Conservation (phyloP, 2,797 vertebrate species). For the Cirrhinus molitorella region DNA sequence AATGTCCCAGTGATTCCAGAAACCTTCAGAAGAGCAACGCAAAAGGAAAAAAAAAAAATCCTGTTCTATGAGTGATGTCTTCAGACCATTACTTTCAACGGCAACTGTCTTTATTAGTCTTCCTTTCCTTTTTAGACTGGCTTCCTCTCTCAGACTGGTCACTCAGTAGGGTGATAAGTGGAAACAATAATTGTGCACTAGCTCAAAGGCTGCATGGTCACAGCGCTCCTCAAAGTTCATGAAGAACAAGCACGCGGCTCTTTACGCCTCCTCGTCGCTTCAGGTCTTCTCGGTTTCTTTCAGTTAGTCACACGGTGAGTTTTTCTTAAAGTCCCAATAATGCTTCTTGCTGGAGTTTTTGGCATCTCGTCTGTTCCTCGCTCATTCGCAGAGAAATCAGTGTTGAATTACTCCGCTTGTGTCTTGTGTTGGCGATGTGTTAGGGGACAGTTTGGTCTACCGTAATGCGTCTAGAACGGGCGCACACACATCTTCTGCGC, state of each 20-base stretch:
- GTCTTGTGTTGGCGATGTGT: constrained; percentile 71
- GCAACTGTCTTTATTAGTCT: constrained; percentile 79
- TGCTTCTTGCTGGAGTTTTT: constrained; percentile 72
- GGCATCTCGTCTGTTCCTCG: constrained; percentile 81
- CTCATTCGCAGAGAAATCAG: constrained; percentile 78
- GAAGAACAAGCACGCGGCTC: constrained; percentile 74
- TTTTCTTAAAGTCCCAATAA: constrained; percentile 72
- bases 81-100: constrained; percentile 77
- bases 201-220: constrained; percentile 80
- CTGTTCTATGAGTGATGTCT: constrained; percentile 72
- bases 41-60: constrained; percentile 68
- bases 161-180: constrained; percentile 80
- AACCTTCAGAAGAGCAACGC: constrained; percentile 67
- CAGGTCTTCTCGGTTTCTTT: constrained; percentile 49
- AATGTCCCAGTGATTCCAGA: constrained; percentile 79
- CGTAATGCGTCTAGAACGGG: constrained; percentile 85
- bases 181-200: constrained; percentile 81
- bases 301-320: constrained; percentile 67
- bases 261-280: constrained; percentile 67
- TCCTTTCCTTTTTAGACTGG: constrained; percentile 71
- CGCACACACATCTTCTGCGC: constrained; percentile 74
- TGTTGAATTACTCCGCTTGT: constrained; percentile 79
- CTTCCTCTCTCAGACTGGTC: constrained; percentile 78
- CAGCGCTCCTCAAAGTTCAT: constrained; percentile 75
- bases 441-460: constrained; percentile 81